Base-by-base conservation (phyloP, 2,888 invertebrate species). In the Spodoptera picta region DNA sequence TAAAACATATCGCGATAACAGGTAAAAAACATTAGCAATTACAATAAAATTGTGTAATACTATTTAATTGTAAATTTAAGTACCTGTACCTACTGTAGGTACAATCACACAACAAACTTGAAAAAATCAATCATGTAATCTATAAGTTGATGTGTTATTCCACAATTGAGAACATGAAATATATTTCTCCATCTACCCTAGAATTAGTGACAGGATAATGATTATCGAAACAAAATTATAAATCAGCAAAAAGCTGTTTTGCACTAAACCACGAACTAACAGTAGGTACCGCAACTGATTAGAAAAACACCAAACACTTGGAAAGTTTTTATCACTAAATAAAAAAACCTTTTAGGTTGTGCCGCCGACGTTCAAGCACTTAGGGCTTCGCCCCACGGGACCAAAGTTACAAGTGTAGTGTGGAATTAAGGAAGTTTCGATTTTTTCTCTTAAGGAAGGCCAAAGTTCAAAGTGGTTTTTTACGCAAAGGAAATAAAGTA, bases 351-450 rank as follows among this genome's bases (percentile, higher is more conserved):
- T 60, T 58, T 64, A 11, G 24, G 49, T 54, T 7, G 45, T 14
- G 42, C 73, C 77, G 61, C 54, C 55, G 49, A 47, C 60, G 49
- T 60, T 52, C 53, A 52, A 64, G 59, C 75, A 70, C 71, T 75
- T 60, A 75, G 59, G 67, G 47, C 59, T 70, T 52, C 60, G 47
- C 57, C 74, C 78, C 45, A 9, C 49, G 75, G 71, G 75, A 74
- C 59, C 47, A 23, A 70, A 75, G 60, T 70, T 54, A 48, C 60
- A 70, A 75, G 48, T 53, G 52, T 71, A 70, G 64, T 42, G 53
- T 48, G 49, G 49, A 59, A 56, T 69, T 55, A 69, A 63, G 69
- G 75, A 77, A 77, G 69, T 60, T 72, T 60, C 7, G n/a, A 12
- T 65, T 73, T 76, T 75, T 74, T 69, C 49, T 45, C 46, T 60